phyloP scores from a whole-genome alignment of 2,797 vertebrate species.

The Epinephelus awoara region DNA sequence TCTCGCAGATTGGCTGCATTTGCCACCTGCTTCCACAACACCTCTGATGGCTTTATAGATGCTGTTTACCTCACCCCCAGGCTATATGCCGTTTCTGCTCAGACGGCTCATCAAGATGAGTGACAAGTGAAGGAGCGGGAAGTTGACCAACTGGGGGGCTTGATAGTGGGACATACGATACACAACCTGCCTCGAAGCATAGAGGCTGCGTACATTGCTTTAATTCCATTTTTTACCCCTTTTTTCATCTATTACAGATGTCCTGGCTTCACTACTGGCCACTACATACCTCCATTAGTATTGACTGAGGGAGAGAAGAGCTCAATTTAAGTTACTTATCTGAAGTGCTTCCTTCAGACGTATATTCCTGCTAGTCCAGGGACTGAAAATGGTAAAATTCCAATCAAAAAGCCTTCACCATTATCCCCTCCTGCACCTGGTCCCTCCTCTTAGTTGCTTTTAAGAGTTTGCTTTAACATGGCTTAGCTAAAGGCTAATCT shows the following conservation, averaged over 20 bases:
- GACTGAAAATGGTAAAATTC: conserved; percentile 2
- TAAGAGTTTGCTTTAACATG: conserved; percentile 35
- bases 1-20: conserved; percentile 32
- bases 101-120: conserved; percentile 52
- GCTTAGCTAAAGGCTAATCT: conserved; percentile 47
- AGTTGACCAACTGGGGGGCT: conserved; percentile 38
- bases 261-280: neutral
- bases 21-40: conserved; percentile 40
- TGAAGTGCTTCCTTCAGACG: conserved; percentile 4
- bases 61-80: conserved; percentile 40
- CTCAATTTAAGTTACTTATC: neutral
- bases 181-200: conserved; percentile 11
- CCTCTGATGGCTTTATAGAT: conserved; percentile 48
- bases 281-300: neutral
- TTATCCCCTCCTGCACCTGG: conserved; percentile 19
- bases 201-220: neutral
- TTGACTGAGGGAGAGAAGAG: neutral
- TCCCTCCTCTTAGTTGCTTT: conserved; percentile 9
- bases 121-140: conserved; percentile 59
- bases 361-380: neutral
- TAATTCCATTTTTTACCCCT: conserved; percentile 17
- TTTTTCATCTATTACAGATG: neutral
- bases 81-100: conserved; percentile 35
- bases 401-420: conserved; percentile 20
- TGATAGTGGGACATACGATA: conserved; percentile 30